phyloP scores from a whole-genome alignment of 2,797 vertebrate genomes.

The Muscicapa striata region DNA sequence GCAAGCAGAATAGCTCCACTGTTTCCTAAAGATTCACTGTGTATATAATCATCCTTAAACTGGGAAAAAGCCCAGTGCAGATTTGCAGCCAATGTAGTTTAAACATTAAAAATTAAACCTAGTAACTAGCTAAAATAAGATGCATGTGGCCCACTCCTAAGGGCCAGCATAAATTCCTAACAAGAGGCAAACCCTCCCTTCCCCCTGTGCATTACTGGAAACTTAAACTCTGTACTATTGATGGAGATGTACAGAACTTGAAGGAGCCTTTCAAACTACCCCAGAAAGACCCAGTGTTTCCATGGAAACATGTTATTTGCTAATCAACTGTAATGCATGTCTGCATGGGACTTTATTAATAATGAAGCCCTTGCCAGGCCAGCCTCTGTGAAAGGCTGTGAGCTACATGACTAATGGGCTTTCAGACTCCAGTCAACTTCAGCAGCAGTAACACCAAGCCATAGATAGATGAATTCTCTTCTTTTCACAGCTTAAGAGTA shows the following conservation, averaged over 20 bases:
- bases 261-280: not conserved
- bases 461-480: fast-evolving
- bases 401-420: not conserved
- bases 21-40: not conserved
- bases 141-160: not conserved
- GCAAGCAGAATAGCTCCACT: not conserved
- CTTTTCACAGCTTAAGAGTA: not conserved
- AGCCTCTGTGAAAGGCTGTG: not conserved
- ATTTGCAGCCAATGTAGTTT: not conserved
- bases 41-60: not conserved
- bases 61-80: not conserved
- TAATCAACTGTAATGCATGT: not conserved
- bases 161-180: not conserved
- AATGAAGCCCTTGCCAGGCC: not conserved
- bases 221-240: not conserved
- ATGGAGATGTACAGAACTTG: not conserved
- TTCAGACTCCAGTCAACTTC: not conserved
- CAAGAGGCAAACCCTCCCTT: not conserved
- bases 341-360: not conserved
- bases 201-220: fast-evolving
- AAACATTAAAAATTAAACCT: not conserved
- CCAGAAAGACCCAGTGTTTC: not conserved
- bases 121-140: not conserved
- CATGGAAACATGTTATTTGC: not conserved
- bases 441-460: not conserved